Evolutionary conservation across 2,888 invertebrate genomes (phyloP), one percentile per base, ranked within the genome.

Genomic region (Muscina levida): DNA sequence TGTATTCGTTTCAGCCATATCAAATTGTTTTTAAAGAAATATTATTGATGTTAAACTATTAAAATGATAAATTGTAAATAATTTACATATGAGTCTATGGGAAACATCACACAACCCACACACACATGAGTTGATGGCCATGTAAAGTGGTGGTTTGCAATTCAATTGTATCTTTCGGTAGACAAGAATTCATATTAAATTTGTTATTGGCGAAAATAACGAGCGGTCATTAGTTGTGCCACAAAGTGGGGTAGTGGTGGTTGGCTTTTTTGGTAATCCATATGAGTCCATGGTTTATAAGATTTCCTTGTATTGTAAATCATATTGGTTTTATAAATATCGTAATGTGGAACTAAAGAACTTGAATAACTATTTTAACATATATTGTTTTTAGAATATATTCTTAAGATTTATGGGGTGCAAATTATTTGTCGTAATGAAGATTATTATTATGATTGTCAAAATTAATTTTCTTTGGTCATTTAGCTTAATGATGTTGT

Each of bases 1-100:
- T 66, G 8, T 67, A 5, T 22, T 48, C 62, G 51, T 24, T 77
- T 74, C 68, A 72, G 72, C 74, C 74, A 74, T 72, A 72, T 62
- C 74, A 81, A 80, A 81, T 81, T 81, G 81, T 77, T 77, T 81
- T 77, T 68, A 67, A 81, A 67, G 71, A 48, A 77, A 72, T 75
- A 81, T 81, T 81, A 81, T 77, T 81, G 75, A 81, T 81, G 81
- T 81, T 74, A 46, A 72, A 81, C 81, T 81, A 81, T 81, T 81
- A 81, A 81, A 81, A 77, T 81, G 81, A 81, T 81, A 81, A 77
- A 81, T 81, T 68, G 62, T 56, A 44, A 59, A 51, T 72, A 74
- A 77, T 81, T 81, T 81, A 68, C 75, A 79, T 76, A 68, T 72
- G 42, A 72, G 42, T 73, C 73, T 67, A 67, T 59, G n/a, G n/a